phyloP scores from a whole-genome alignment of 2,113 vertebrate species.

The Pristiophorus japonicus region DNA sequence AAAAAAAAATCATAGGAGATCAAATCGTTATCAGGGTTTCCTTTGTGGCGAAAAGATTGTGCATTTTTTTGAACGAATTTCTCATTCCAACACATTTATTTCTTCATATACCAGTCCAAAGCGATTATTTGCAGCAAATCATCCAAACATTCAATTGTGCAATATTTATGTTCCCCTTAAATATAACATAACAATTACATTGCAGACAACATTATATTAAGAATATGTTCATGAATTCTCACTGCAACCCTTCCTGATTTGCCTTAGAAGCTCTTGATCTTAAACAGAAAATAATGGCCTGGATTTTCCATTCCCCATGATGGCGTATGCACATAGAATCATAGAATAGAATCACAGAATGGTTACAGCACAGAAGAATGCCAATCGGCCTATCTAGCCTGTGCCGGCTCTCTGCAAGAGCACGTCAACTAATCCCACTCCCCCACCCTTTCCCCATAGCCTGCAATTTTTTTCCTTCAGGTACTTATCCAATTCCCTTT shows the following conservation, averaged over 20 bases:
- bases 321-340: no score
- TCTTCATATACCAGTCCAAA: neutral
- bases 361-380: no score
- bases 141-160: neutral
- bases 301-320: no score
- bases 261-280: neutral
- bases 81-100: neutral
- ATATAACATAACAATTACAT: neutral
- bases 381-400: no score
- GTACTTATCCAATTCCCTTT: no score
- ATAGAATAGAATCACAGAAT: no score
- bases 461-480: no score
- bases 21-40: neutral
- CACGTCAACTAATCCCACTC: no score
- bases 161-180: neutral
- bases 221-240: neutral
- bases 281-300: neutral
- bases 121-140: neutral
- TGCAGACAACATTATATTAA: neutral
- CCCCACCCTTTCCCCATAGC: no score
- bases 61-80: neutral
- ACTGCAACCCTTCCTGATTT: neutral
- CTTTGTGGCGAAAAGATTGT: neutral
- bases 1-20: conserved; percentile 1
- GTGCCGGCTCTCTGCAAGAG: no score